Conservation (phyloP, 2,888 invertebrate species). For the Drosophila monieri region DNA sequence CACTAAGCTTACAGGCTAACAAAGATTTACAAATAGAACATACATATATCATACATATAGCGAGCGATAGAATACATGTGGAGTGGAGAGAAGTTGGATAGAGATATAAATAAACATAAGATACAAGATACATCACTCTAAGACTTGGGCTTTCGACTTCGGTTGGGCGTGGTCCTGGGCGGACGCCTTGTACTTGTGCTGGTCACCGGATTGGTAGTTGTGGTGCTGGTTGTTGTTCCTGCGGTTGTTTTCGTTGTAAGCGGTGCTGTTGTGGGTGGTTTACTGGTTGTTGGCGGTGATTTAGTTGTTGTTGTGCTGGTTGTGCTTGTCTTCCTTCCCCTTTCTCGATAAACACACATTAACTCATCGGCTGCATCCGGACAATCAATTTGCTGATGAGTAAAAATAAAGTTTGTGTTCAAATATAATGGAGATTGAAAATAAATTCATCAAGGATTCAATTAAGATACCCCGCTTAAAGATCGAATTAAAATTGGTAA, state of each 20-base stretch:
- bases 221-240: constrained; percentile 5
- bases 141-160: constrained; percentile 77
- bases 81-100: constrained; percentile 18
- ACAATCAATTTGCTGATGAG: constrained; percentile 85
- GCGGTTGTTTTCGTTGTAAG: constrained; percentile 17
- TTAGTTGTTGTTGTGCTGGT: constrained; percentile 31
- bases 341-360: constrained; percentile 86
- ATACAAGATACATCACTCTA: constrained; percentile 48
- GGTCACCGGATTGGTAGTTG: constrained; percentile 21
- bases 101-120: constrained; percentile 35
- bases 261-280: constrained; percentile 20
- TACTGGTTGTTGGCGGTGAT: constrained; percentile 15
- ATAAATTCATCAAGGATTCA: too few species aligned
- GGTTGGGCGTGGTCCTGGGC: constrained; percentile 71
- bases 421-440: too few species aligned
- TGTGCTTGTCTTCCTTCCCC: constrained; percentile 55
- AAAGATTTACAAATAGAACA: constrained; percentile 54
- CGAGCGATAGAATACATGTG: constrained; percentile 49
- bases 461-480: neutral
- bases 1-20: constrained; percentile 67
- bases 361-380: constrained; percentile 88
- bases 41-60: constrained; percentile 59
- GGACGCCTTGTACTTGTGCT: constrained; percentile 68
- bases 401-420: neutral
- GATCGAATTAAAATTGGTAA: neutral